A percentile compares a stretch with the other conserved stretches of the same genome.
phyloP scores from a whole-genome alignment of 1,140 invertebrate genomes.

The Alviniconcha marisindica region DNA sequence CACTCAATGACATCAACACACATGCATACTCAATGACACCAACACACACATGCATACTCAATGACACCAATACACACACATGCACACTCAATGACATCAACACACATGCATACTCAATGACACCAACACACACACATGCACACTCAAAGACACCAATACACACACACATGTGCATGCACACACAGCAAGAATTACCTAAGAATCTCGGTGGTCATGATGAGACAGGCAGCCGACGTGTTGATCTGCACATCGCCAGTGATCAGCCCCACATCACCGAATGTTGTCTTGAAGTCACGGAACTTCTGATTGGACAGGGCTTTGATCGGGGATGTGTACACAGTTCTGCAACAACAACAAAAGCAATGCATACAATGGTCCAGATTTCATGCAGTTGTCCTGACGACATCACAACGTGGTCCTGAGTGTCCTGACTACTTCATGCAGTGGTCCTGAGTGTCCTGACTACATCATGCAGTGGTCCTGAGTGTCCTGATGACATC shows the following conservation, averaged over 20 bases:
- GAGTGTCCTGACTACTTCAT: too few relatives aligned
- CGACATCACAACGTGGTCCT: too few relatives aligned
- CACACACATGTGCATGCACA: slow-evolving; percentile 3
- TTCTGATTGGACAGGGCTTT: slow-evolving; percentile 99
- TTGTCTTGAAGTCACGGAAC: slow-evolving; percentile 96
- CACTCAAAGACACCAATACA: background rate
- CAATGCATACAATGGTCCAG: too few relatives aligned
- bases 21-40: background rate
- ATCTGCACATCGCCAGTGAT: slow-evolving; percentile 98
- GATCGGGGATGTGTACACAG: slow-evolving; percentile 99
- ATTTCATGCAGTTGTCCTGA: too few relatives aligned
- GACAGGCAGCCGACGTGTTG: slow-evolving; percentile 91
- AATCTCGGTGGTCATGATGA: slow-evolving; percentile 99
- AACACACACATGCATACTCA: background rate
- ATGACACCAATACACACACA: slow-evolving; percentile 16
- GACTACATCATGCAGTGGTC: too few relatives aligned
- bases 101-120: background rate
- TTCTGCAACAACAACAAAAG: slow-evolving; percentile 81
- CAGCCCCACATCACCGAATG: slow-evolving; percentile 91
- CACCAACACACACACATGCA: background rate
- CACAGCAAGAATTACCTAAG: slow-evolving; percentile 79
- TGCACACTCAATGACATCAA: background rate
- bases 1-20: background rate
- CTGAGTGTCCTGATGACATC: too few relatives aligned
- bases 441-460: too few relatives aligned